phyloP scores from a whole-genome alignment of 2,888 invertebrate species.

The Drosophila limbata region DNA sequence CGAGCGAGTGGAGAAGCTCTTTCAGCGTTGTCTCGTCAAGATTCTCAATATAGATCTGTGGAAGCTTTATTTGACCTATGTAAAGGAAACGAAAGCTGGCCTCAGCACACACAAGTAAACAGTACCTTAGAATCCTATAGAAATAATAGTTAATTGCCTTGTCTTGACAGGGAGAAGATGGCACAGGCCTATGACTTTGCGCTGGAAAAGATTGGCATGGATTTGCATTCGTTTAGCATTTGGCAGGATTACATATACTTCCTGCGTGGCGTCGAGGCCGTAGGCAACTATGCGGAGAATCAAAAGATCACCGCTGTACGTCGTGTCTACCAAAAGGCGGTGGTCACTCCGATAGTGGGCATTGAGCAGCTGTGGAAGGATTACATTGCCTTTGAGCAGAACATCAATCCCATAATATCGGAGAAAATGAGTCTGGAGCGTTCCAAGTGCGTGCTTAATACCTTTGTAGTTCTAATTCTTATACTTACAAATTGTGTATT shows the following conservation, averaged over 20 bases:
- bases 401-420: slow-evolving; percentile 91
- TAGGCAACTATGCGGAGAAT: slow-evolving; percentile 99
- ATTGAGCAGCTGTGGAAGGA: slow-evolving; percentile 99
- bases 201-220: slow-evolving; percentile 99
- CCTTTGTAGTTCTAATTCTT: too few relatives aligned
- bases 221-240: slow-evolving; percentile 97
- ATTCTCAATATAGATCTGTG: slow-evolving; percentile 99
- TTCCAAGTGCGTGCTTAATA: slow-evolving; percentile 87
- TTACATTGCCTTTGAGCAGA: slow-evolving; percentile 98
- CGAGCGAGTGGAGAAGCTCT: slow-evolving; percentile 99
- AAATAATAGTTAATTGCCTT: background rate
- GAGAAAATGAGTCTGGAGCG: slow-evolving; percentile 99
- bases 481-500: background rate
- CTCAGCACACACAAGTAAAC: slow-evolving; percentile 95
- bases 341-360: slow-evolving; percentile 98
- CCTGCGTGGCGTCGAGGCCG: slow-evolving; percentile 97
- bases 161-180: slow-evolving; percentile 95
- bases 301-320: slow-evolving; percentile 99
- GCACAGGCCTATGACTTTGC: slow-evolving; percentile 99
- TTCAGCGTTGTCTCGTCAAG: slow-evolving; percentile 98
- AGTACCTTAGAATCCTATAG: slow-evolving; percentile 76
- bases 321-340: slow-evolving; percentile 98
- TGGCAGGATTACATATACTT: slow-evolving; percentile 99
- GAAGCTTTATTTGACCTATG: slow-evolving; percentile 98
- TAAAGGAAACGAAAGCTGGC: slow-evolving; percentile 98